Evolutionary conservation across 2,797 vertebrate genomes (phyloP).

Genomic region (Phyllotis vaccarum): DNA sequence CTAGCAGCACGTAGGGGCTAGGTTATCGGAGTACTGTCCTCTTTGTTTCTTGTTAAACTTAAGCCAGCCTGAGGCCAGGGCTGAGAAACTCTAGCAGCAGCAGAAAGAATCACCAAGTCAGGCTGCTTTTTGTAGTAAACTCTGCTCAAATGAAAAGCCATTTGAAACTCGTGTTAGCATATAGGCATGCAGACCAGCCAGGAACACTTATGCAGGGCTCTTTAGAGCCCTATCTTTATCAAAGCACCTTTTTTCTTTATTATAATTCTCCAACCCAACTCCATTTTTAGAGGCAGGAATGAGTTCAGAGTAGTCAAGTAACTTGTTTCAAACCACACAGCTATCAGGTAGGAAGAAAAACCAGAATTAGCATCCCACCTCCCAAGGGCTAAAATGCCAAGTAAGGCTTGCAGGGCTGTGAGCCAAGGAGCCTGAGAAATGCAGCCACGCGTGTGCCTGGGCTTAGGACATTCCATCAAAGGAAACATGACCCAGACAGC

Average conservation of each 20-base stretch:
- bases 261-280: not conserved
- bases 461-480: conserved; percentile 40
- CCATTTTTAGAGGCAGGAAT: not conserved
- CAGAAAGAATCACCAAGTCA: not conserved
- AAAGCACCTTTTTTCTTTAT: not conserved
- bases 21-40: not conserved
- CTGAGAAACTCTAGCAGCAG: not conserved
- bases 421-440: conserved; percentile 58
- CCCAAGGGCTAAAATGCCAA: conserved; percentile 50
- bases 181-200: not conserved
- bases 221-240: not conserved
- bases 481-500: conserved; percentile 65
- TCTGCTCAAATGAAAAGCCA: conserved; percentile 27
- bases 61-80: not conserved
- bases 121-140: conserved; percentile 6
- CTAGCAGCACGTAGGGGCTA: not conserved
- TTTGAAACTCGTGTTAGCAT: not conserved
- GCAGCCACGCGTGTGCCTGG: conserved; percentile 15
- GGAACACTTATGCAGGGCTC: not conserved
- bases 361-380: conserved; percentile 31
- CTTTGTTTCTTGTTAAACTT: not conserved
- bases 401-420: conserved; percentile 48
- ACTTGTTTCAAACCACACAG: conserved; percentile 52
- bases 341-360: not conserved
- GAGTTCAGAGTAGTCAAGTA: conserved; percentile 62